Percentiles rank a stretch among this genome's conserved stretches.
These are phyloP conservation scores for Heliornis fulica DNA, from an alignment of 2,113 vertebrate genomes.

Conservation along the genomic window DNA sequence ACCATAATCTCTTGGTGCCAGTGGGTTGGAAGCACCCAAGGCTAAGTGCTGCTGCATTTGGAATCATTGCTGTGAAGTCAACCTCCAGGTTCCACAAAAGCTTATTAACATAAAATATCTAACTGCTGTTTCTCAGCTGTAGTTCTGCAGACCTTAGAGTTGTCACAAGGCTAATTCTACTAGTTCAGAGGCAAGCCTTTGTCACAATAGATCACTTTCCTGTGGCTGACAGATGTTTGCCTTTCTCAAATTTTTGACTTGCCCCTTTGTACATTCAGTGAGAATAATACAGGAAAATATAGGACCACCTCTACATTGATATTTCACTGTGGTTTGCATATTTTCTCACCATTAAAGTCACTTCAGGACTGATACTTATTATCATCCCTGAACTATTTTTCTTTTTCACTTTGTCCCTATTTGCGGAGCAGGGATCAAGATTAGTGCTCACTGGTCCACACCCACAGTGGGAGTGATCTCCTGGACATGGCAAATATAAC, in stretches of 20 bases:
- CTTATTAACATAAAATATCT: not conserved
- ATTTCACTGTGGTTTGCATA: not conserved
- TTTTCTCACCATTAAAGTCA: not conserved
- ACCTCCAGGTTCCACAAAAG: not conserved
- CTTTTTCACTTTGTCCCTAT: not conserved
- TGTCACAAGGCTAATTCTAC: not conserved
- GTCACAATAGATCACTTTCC: not conserved
- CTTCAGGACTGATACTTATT: not conserved
- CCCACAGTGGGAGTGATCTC: accelerated
- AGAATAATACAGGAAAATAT: not conserved
- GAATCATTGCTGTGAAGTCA: not conserved
- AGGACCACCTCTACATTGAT: not conserved
- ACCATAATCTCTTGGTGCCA: not conserved
- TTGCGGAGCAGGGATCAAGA: not conserved
- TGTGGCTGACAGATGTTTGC: not conserved
- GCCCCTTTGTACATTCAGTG: not conserved
- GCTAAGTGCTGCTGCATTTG: slow-evolving; percentile 36
- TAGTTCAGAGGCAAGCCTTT: not conserved
- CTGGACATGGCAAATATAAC: accelerated
- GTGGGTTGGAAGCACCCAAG: not conserved
- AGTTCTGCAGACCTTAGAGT: not conserved
- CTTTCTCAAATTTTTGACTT: not conserved
- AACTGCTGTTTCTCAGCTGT: not conserved
- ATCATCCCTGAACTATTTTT: not conserved
- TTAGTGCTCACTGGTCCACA: not conserved